phyloP scores from a whole-genome alignment of 1,140 invertebrate genomes.

The Drosophila pallidifrons region DNA sequence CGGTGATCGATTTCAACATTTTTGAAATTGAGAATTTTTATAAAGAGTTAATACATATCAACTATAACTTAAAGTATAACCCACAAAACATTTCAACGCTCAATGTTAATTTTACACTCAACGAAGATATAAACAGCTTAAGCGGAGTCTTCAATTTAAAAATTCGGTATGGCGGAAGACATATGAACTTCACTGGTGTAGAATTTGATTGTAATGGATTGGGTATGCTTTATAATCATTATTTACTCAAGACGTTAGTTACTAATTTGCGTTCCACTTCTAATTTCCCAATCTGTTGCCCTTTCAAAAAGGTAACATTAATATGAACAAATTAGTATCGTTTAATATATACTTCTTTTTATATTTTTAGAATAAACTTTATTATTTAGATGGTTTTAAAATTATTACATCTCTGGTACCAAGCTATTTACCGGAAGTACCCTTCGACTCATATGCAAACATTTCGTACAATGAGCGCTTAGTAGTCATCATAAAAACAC shows the following conservation, averaged over 20 bases:
- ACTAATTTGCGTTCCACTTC: too few species aligned
- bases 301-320: too few species aligned
- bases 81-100: not conserved
- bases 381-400: too few species aligned
- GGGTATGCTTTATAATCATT: not conserved
- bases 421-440: too few species aligned
- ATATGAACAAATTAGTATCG: too few species aligned
- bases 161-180: not conserved
- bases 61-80: not conserved
- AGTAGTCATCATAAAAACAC: too few species aligned
- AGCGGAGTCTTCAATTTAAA: not conserved
- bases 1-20: not conserved
- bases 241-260: not conserved
- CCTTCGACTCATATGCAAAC: too few species aligned
- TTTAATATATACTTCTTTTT: too few species aligned
- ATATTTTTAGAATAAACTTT: too few species aligned
- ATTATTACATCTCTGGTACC: too few species aligned
- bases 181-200: not conserved
- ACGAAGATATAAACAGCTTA: not conserved
- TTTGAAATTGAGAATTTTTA: conserved; percentile 2
- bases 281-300: too few species aligned
- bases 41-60: not conserved
- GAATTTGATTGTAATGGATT: not conserved
- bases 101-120: not conserved
- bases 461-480: too few species aligned